Conservation (phyloP, 2,113 vertebrate species). For the Xenus cinereus region DNA sequence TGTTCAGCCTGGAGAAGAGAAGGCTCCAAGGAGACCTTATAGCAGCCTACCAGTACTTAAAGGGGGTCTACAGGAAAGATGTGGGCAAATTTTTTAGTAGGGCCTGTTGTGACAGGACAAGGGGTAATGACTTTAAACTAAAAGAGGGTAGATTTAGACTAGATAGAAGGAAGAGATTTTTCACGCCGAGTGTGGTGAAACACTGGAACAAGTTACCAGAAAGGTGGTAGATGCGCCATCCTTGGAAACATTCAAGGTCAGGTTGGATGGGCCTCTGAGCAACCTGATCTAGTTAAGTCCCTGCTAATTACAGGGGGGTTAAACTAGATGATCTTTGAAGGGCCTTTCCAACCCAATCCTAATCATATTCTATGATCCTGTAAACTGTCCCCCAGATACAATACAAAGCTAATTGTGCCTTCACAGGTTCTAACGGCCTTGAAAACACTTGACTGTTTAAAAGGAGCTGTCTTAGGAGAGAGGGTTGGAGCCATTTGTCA, state of each 20-base stretch:
- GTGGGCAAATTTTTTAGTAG: background rate
- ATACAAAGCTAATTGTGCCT: background rate
- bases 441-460: background rate
- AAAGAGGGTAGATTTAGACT: background rate
- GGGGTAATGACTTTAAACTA: background rate
- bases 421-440: background rate
- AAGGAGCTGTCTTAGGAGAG: background rate
- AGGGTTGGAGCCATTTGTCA: background rate
- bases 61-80: background rate
- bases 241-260: background rate
- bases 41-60: background rate
- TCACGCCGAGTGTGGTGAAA: rapidly evolving
- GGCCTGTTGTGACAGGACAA: background rate
- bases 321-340: background rate
- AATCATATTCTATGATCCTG: background rate
- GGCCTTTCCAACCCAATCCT: background rate
- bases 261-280: background rate
- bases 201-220: background rate
- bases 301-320: rapidly evolving
- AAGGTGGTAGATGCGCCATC: background rate
- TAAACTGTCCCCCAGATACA: background rate
- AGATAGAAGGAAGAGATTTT: background rate
- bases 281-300: background rate
- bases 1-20: background rate
- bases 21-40: rapidly evolving